Evolutionary conservation across 2,113 vertebrate genomes (phyloP), one percentile per base, ranked within the genome.

Genomic region (Hymenochirus boettgeri): DNA sequence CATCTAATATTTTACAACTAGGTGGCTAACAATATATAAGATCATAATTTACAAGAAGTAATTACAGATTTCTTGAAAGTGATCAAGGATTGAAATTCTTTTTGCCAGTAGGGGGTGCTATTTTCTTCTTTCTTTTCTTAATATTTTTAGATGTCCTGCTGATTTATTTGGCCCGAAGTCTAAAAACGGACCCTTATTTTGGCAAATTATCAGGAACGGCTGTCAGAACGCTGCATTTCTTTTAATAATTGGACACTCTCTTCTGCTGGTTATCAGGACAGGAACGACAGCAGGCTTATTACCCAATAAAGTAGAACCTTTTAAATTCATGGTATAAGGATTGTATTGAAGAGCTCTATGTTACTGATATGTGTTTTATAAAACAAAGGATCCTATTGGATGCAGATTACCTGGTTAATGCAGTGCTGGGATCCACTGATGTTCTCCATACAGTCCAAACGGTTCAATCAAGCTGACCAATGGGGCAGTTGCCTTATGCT

Each of bases 41-140:
- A n/a, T 31, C 29, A 31, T 31, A 31, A 31, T 10, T 31, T 10
- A 31, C 10, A 31, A 31, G 15, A 3, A 55, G 15, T 35, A 35
- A 9, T 35, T 29, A 22, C 9, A 22, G 21, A 56, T 13, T 33
- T 12, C 5, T 13, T 35, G 26, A 17, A 42, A 42, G n/a, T 7
- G 17, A n/a, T 42, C 4, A 42, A 15, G 3, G 6, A 23, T 22
- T 21, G 13, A 2, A 7, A 22, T 22, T 3, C 10, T n/a, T 35
- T n/a, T 52, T 39, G 12, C 56, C 64, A 67, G 64, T 59, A 59
- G 64, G 51, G 64, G 64, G 64, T 12, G 31, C 64, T 59, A 15
- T 52, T 35, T 52, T 39, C 64, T 29, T 37, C 11, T 15, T 3
- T 67, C 59, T 27, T 56, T 5, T 2, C 17, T 42, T n/a, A 23